Conservation (phyloP, 2,888 invertebrate species). For the Leptopilina drosophilae region DNA sequence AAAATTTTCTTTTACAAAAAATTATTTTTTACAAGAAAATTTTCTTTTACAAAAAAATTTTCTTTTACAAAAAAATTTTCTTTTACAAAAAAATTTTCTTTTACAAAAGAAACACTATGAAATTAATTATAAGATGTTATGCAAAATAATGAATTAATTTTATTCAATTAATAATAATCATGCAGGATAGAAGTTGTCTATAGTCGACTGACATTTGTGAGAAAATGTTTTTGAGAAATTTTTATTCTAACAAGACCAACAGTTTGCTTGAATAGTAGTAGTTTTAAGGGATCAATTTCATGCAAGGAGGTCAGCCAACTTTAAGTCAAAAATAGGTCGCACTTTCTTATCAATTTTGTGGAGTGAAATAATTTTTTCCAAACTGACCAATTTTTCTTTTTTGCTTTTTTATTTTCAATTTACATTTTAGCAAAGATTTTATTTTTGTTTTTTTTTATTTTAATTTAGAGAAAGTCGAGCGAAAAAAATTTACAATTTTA, state of each 20-base stretch:
- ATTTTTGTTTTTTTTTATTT: too few species aligned
- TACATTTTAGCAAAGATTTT: too few species aligned
- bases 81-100: too few species aligned
- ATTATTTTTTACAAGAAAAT: too few species aligned
- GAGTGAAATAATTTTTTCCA: not conserved
- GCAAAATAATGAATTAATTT: conserved; percentile 17
- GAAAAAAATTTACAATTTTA: too few species aligned
- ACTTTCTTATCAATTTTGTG: conserved; percentile 53
- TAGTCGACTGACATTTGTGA: not conserved
- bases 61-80: too few species aligned
- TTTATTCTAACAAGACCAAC: conserved; percentile 49
- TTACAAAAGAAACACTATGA: too few species aligned
- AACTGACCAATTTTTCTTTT: not conserved
- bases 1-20: too few species aligned
- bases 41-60: too few species aligned
- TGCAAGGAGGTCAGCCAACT: conserved; percentile 64
- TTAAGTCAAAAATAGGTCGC: conserved; percentile 52
- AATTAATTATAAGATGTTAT: not conserved
- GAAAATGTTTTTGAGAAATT: conserved; percentile 7
- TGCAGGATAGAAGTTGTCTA: not conserved
- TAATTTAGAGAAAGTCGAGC: too few species aligned
- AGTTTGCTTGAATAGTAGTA: conserved; percentile 50
- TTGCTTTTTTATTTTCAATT: too few species aligned
- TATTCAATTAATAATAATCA: conserved; percentile 12
- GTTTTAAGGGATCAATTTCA: conserved; percentile 58